phyloP scores from a whole-genome alignment of 2,888 invertebrate species.

The Drosophila setosimentum region DNA sequence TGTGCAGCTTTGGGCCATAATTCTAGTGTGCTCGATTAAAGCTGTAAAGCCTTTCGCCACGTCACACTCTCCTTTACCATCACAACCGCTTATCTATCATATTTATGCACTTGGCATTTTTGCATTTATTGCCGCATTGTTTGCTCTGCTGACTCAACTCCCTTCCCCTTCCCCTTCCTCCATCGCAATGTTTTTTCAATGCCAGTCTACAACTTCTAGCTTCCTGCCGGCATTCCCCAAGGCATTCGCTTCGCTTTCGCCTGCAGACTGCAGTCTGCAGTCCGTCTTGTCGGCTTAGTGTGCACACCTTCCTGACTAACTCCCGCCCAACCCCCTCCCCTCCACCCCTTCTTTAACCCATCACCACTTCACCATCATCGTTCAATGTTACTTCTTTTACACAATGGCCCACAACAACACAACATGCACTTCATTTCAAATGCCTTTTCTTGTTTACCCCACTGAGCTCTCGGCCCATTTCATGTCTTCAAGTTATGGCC shows the following conservation, averaged over 20 bases:
- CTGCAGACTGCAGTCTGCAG: conserved; percentile 49
- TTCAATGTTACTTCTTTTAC: conserved; percentile 7
- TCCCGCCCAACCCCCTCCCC: too few relatives aligned
- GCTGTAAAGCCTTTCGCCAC: conserved; percentile 55
- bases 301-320: conserved; percentile 24
- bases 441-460: conserved; percentile 53
- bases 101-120: conserved; percentile 77
- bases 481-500: conserved; percentile 68
- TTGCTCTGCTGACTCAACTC: conserved; percentile 28
- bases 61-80: not conserved
- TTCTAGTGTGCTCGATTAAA: conserved; percentile 71
- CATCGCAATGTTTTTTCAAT: conserved; percentile 72
- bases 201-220: conserved; percentile 59
- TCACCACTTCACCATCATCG: not conserved
- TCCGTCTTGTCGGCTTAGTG: conserved; percentile 75
- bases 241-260: conserved; percentile 1
- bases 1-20: conserved; percentile 37
- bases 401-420: conserved; percentile 50
- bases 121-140: conserved; percentile 65
- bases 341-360: too few relatives aligned
- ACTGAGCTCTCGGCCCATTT: conserved; percentile 53
- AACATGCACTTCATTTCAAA: conserved; percentile 77
- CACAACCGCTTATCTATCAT: conserved; percentile 28
- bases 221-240: conserved; percentile 49
- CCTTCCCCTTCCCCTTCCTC: too few relatives aligned